These are phyloP conservation scores for Schmidtea mediterranea DNA, from an alignment of 1,140 invertebrate species.

Conservation along the genomic window DNA sequence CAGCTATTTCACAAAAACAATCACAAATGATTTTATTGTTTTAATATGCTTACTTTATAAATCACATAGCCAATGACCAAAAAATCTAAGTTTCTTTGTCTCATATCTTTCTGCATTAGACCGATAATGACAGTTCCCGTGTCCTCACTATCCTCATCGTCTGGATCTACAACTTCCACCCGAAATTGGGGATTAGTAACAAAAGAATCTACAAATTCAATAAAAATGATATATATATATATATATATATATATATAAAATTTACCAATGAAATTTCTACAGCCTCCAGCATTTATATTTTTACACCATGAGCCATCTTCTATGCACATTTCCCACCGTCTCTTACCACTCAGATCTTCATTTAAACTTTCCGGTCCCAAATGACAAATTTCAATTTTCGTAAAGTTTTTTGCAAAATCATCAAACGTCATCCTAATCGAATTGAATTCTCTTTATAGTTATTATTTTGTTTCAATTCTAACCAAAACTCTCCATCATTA, in stretches of 20 bases:
- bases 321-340: slow-evolving; percentile 60
- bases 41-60: slow-evolving; percentile 4
- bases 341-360: not conserved
- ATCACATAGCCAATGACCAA: slow-evolving; percentile 6
- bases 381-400: slow-evolving; percentile 67
- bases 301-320: slow-evolving; percentile 74
- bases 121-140: slow-evolving; percentile 8
- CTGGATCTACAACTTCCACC: slow-evolving; percentile 55
- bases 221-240: slow-evolving; percentile 9
- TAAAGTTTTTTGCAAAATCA: slow-evolving; percentile 8
- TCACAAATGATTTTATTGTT: no score
- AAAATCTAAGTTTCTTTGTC: slow-evolving; percentile 6
- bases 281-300: slow-evolving; percentile 71
- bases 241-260: no score
- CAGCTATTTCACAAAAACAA: no score
- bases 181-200: slow-evolving; percentile 81
- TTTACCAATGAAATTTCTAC: slow-evolving; percentile 61
- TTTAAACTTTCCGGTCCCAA: slow-evolving; percentile 68
- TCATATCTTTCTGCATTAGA: slow-evolving; percentile 11
- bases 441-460: no score
- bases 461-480: slow-evolving; percentile 23
- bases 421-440: slow-evolving; percentile 20
- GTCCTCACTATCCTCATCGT: slow-evolving; percentile 29
- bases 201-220: slow-evolving; percentile 44
- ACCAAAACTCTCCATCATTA: slow-evolving; percentile 10